phyloP scores from a whole-genome alignment of 2,113 vertebrate genomes.

The Stigmatopora nigra region DNA sequence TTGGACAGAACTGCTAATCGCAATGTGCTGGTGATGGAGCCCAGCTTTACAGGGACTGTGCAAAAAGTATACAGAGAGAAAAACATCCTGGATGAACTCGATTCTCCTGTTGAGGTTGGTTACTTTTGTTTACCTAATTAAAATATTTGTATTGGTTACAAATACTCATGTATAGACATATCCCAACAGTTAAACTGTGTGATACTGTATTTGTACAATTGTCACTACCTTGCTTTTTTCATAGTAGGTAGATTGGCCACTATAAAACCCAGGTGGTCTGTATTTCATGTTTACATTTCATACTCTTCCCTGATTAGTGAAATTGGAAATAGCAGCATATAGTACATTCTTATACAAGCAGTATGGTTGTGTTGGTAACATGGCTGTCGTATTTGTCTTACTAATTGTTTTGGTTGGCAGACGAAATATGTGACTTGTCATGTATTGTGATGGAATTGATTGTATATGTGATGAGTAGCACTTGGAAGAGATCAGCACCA shows the following conservation, averaged over 20 bases:
- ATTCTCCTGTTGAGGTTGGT: constrained; percentile 25
- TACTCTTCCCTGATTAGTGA: not conserved
- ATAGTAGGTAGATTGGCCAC: not conserved
- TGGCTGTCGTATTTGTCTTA: not conserved
- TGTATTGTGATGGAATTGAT: not conserved
- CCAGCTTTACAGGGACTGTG: not conserved
- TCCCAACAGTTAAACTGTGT: not conserved
- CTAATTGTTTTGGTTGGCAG: not conserved
- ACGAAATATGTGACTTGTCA: fast-evolving
- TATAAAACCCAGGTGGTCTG: not conserved
- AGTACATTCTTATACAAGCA: too few species aligned
- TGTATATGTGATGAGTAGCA: not conserved
- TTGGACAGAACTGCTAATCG: constrained; percentile 29
- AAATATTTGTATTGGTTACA: not conserved
- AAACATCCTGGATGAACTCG: not conserved
- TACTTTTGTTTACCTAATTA: not conserved
- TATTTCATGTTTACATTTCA: not conserved
- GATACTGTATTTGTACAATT: not conserved
- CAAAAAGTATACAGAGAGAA: not conserved
- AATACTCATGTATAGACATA: not conserved
- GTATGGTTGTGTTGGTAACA: not conserved
- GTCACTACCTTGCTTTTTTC: not conserved
- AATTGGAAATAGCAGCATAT: not conserved
- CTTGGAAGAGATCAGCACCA: constrained; percentile 16
- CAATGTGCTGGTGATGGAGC: constrained; percentile 26